These are phyloP conservation scores for Schizaphis graminum DNA, from an alignment of 2,888 invertebrate genomes.

Conservation along the genomic window DNA sequence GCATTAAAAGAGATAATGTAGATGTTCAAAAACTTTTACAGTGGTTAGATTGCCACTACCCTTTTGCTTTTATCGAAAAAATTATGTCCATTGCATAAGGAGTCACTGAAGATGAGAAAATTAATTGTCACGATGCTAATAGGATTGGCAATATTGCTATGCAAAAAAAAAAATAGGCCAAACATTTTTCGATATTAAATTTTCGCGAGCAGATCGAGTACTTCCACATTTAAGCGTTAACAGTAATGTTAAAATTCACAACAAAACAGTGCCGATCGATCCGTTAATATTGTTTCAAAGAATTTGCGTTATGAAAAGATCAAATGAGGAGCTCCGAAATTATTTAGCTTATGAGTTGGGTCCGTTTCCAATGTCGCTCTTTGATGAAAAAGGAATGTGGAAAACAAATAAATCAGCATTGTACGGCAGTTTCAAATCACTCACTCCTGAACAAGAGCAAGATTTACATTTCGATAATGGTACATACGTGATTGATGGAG, in stretches of 20 bases:
- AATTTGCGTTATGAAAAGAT: slow-evolving; percentile 68
- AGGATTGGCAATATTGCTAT: neutral
- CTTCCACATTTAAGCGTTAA: neutral
- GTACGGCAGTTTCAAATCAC: neutral
- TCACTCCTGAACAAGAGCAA: neutral
- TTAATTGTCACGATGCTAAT: neutral
- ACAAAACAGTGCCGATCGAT: slow-evolving; percentile 67
- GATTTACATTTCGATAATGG: slow-evolving; percentile 42
- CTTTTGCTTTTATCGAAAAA: no score
- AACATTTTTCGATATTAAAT: neutral
- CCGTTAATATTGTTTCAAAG: slow-evolving; percentile 68
- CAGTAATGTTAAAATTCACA: slow-evolving; percentile 64
- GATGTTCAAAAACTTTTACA: neutral
- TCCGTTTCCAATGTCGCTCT: slow-evolving; percentile 67
- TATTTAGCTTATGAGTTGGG: slow-evolving; percentile 66
- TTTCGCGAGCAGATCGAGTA: neutral
- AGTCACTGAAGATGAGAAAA: neutral
- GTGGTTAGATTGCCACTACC: neutral
- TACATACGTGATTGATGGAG: slow-evolving; percentile 69
- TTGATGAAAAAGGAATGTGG: neutral
- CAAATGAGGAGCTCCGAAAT: slow-evolving; percentile 66
- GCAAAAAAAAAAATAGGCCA: neutral
- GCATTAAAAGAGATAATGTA: neutral
- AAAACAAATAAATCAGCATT: neutral
- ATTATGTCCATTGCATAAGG: no score